These are phyloP conservation scores for Mirza zaza DNA, from an alignment of 2,113 vertebrate species.

Conservation along the genomic window DNA sequence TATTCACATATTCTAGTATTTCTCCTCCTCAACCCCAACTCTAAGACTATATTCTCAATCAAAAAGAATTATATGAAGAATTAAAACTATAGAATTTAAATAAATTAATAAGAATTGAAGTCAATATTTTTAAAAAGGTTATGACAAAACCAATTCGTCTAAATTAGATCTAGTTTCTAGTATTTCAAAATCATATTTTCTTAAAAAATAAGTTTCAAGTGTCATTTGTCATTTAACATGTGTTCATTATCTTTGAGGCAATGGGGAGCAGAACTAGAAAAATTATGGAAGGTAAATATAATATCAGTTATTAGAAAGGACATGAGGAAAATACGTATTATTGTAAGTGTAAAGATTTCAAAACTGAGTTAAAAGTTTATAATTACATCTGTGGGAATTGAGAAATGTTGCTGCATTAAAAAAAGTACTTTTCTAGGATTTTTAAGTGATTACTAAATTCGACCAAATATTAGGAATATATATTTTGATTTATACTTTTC, in stretches of 20 bases:
- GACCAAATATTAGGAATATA: background rate
- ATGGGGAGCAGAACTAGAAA: background rate
- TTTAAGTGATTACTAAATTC: background rate
- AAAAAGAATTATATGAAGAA: background rate
- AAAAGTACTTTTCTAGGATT: background rate
- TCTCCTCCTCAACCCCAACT: background rate
- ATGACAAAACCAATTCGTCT: background rate
- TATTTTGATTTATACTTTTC: background rate
- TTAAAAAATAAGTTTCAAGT: background rate
- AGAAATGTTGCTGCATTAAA: background rate
- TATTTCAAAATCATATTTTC: background rate
- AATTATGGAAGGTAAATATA: background rate
- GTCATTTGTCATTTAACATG: background rate
- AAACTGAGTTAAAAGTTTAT: background rate
- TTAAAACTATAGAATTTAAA: background rate
- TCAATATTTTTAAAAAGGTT: background rate
- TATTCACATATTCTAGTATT: background rate
- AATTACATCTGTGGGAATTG: background rate
- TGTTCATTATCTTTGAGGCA: background rate
- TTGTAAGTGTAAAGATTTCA: background rate
- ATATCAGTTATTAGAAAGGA: background rate
- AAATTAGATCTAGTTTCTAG: background rate
- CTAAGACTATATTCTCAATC: background rate
- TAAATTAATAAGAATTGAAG: background rate
- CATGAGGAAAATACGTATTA: background rate